Evolutionary conservation across 2,113 vertebrate species (phyloP).

Genomic region (Isurus oxyrinchus): DNA sequence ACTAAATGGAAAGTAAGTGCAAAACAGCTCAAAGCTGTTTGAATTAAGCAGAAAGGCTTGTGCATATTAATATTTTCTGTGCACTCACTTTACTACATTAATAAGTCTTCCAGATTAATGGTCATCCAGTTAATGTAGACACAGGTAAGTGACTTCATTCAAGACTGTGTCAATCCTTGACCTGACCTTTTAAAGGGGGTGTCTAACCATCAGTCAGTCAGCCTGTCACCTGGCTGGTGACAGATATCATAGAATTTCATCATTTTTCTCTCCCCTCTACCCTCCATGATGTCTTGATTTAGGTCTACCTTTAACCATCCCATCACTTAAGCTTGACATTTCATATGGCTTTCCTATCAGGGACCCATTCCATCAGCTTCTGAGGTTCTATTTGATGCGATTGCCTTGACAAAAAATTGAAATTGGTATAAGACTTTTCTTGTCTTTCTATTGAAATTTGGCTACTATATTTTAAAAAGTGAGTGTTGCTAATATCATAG

Average conservation of each 20-base stretch:
- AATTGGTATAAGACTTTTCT: too few relatives aligned
- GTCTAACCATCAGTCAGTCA: not conserved
- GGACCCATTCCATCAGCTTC: not conserved
- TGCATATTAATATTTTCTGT: not conserved
- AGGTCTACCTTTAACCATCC: not conserved
- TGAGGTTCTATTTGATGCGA: not conserved
- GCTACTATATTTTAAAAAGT: too few relatives aligned
- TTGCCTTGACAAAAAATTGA: too few relatives aligned
- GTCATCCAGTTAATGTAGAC: not conserved
- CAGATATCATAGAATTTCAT: not conserved
- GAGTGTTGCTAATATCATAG: too few relatives aligned
- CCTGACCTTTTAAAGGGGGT: not conserved
- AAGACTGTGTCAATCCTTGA: not conserved
- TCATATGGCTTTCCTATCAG: not conserved
- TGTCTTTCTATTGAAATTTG: too few relatives aligned
- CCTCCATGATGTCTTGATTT: not conserved
- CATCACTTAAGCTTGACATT: not conserved
- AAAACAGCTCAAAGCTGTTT: not conserved
- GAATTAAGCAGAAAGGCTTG: not conserved
- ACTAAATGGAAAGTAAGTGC: not conserved
- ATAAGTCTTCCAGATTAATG: not conserved
- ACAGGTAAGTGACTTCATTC: not conserved
- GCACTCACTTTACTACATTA: not conserved
- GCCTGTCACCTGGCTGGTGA: not conserved
- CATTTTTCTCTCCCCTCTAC: not conserved